These are phyloP conservation scores for Phortica magna DNA, from an alignment of 2,888 invertebrate genomes.

Conservation along the genomic window DNA sequence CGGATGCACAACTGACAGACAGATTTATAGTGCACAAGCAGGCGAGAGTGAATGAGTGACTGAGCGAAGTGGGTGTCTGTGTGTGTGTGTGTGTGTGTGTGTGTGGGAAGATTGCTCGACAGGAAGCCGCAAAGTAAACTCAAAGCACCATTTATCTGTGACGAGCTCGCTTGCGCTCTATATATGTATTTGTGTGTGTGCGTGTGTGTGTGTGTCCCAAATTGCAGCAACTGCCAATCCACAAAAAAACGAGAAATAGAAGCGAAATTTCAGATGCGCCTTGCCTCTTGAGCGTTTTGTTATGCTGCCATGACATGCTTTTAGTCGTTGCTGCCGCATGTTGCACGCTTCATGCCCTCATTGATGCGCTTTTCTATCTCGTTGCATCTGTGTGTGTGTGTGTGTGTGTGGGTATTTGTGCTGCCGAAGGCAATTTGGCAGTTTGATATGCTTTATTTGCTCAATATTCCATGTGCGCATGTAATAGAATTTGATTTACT, in stretches of 20 bases:
- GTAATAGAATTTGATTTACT: slow-evolving; percentile 66
- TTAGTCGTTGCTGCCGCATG: slow-evolving; percentile 20
- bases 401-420: background rate
- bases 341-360: background rate
- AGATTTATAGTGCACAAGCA: slow-evolving; percentile 25
- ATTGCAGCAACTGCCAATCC: background rate
- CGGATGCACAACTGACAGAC: slow-evolving; percentile 33
- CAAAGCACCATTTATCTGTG: background rate
- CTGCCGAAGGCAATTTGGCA: slow-evolving; percentile 24
- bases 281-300: background rate
- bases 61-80: background rate
- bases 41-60: background rate
- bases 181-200: background rate
- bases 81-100: background rate
- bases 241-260: slow-evolving; percentile 3
- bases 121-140: slow-evolving; percentile 33
- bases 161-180: background rate
- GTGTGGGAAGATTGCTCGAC: slow-evolving; percentile 14
- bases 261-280: slow-evolving; percentile 4
- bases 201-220: background rate
- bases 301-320: slow-evolving; percentile 22
- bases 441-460: slow-evolving; percentile 30
- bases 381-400: background rate
- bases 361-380: background rate
- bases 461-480: background rate